Evolutionary conservation across 2,888 invertebrate species (phyloP).

Genomic region (Gnatocerus cornutus): DNA sequence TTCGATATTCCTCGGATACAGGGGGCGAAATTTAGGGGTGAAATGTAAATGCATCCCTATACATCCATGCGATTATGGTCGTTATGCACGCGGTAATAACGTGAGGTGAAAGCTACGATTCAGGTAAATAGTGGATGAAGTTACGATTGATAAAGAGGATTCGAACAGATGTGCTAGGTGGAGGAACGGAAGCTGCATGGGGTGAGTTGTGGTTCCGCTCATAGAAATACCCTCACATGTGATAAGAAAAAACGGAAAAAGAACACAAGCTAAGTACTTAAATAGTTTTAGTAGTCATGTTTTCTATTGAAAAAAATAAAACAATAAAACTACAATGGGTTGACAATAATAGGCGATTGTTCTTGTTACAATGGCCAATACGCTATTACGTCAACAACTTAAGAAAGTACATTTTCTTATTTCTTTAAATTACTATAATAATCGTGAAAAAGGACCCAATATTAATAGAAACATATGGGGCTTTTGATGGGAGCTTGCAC

Average conservation of each 20-base stretch:
- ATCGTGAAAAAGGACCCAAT: constrained; percentile 10
- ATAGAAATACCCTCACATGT: neutral
- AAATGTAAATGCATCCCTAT: constrained; percentile 17
- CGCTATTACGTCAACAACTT: constrained; percentile 15
- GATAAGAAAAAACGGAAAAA: neutral
- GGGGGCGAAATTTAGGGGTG: constrained; percentile 40
- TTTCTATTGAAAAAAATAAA: constrained; percentile 12
- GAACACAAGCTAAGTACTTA: neutral
- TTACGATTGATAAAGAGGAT: constrained; percentile 37
- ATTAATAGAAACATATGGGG: constrained; percentile 37
- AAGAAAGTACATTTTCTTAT: neutral
- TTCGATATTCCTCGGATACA: constrained; percentile 7
- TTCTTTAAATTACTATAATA: constrained; percentile 30
- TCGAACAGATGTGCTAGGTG: constrained; percentile 35
- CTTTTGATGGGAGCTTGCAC: constrained; percentile 36
- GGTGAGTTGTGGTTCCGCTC: constrained; percentile 27
- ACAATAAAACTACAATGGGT: constrained; percentile 33
- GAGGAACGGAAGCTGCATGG: constrained; percentile 45
- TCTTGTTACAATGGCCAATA: constrained; percentile 16
- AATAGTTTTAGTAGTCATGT: constrained; percentile 26
- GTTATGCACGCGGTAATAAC: constrained; percentile 8
- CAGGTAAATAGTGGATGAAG: constrained; percentile 36
- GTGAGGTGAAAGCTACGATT: constrained; percentile 7
- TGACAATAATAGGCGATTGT: constrained; percentile 36
- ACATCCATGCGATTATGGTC: constrained; percentile 15